These are phyloP conservation scores for Aphis gossypii DNA, from an alignment of 1,140 invertebrate species.

Conservation along the genomic window DNA sequence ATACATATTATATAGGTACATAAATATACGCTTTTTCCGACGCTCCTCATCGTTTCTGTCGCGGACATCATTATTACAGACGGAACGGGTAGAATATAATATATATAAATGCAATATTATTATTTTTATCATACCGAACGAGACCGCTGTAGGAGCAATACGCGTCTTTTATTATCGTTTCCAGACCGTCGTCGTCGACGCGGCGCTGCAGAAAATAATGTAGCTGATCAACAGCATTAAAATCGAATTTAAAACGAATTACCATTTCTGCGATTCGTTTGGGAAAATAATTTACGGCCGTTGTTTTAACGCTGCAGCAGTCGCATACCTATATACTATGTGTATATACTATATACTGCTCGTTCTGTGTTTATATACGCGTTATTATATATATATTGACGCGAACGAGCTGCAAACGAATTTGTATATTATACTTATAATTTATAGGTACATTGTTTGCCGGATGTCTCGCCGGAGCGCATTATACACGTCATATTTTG, in stretches of 20 bases:
- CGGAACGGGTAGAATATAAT: background rate
- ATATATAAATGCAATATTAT: background rate
- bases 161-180: background rate
- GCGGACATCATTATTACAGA: background rate
- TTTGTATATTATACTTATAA: slow-evolving; percentile 4
- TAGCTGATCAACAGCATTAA: slow-evolving; percentile 29
- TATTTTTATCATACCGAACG: background rate
- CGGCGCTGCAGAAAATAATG: background rate
- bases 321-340: background rate
- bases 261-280: background rate
- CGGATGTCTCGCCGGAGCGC: background rate
- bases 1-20: background rate
- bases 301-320: background rate
- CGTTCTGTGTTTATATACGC: background rate
- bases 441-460: background rate
- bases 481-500: background rate
- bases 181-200: background rate
- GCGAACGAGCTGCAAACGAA: background rate
- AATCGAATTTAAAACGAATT: slow-evolving; percentile 57
- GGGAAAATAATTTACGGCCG: slow-evolving; percentile 8
- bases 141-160: background rate
- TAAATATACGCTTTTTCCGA: background rate
- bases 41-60: background rate
- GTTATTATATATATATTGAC: background rate
- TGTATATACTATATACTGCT: background rate